Conservation (phyloP, 2,113 vertebrate genomes). For the Trogon surrucura region DNA sequence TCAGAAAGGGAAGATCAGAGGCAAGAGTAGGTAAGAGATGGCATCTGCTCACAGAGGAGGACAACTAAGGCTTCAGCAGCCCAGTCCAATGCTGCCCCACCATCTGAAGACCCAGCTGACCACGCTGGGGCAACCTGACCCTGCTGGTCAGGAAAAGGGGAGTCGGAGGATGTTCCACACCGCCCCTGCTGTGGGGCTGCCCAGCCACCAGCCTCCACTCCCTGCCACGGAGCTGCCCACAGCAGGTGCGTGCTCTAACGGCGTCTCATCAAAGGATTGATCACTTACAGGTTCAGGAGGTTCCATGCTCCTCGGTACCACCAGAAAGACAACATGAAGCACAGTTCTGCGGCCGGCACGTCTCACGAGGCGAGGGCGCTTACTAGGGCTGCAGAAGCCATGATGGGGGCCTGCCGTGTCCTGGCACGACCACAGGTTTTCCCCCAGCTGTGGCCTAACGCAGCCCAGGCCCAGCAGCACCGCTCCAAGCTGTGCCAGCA, state of each 20-base stretch:
- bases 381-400: not conserved
- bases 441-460: not conserved
- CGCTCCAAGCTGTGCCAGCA: no score
- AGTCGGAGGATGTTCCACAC: not conserved
- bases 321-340: not conserved
- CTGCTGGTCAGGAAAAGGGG: rapidly evolving
- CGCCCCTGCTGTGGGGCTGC: rapidly evolving
- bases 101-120: not conserved
- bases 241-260: rapidly evolving
- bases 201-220: not conserved
- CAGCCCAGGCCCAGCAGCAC: not conserved
- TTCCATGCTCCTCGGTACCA: not conserved
- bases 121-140: not conserved
- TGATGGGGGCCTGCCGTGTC: rapidly evolving
- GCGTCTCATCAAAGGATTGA: not conserved
- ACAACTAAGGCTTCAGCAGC: not conserved
- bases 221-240: not conserved
- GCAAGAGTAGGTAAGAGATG: not conserved
- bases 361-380: rapidly evolving
- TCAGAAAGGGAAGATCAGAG: not conserved
- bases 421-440: rapidly evolving
- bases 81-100: not conserved
- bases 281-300: not conserved
- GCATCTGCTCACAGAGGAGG: not conserved
- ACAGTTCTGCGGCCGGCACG: not conserved